phyloP scores from a whole-genome alignment of 2,888 invertebrate species.

The Heliconius ethilla region DNA sequence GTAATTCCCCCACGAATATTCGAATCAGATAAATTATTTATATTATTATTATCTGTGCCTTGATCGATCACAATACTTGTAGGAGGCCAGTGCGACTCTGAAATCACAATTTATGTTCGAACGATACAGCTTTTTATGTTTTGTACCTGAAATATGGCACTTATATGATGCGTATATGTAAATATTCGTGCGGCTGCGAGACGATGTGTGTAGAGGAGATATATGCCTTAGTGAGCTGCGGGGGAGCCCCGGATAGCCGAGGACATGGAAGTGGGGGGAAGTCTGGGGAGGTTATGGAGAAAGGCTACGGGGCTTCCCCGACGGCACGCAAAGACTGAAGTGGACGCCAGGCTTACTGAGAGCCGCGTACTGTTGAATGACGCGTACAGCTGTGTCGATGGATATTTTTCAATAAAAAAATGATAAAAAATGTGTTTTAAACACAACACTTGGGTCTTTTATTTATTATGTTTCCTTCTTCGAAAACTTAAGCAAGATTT shows the following conservation, averaged over 20 bases:
- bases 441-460: constrained; percentile 76
- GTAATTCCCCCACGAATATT: neutral
- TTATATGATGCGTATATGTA: constrained; percentile 50
- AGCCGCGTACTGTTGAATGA: constrained; percentile 53
- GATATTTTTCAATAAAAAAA: constrained; percentile 80
- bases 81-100: constrained; percentile 1
- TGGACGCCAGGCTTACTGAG: neutral
- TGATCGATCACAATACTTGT: constrained; percentile 21
- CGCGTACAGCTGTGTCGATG: constrained; percentile 71
- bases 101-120: constrained; percentile 26
- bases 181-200: constrained; percentile 40
- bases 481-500: neutral
- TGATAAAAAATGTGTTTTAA: constrained; percentile 78
- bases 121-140: constrained; percentile 44
- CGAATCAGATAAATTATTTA: neutral
- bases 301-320: constrained; percentile 33
- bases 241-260: neutral
- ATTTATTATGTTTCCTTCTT: constrained; percentile 48
- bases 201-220: constrained; percentile 7
- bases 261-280: neutral
- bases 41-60: constrained; percentile 18
- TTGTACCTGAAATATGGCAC: constrained; percentile 54
- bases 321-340: constrained; percentile 63
- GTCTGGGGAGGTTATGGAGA: neutral
- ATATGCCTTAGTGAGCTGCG: constrained; percentile 17